Percentiles rank a stretch among this genome's conserved stretches.
Evolutionary conservation across 2,888 invertebrate genomes (phyloP).

Genomic region (Synergus gifuensis): DNA sequence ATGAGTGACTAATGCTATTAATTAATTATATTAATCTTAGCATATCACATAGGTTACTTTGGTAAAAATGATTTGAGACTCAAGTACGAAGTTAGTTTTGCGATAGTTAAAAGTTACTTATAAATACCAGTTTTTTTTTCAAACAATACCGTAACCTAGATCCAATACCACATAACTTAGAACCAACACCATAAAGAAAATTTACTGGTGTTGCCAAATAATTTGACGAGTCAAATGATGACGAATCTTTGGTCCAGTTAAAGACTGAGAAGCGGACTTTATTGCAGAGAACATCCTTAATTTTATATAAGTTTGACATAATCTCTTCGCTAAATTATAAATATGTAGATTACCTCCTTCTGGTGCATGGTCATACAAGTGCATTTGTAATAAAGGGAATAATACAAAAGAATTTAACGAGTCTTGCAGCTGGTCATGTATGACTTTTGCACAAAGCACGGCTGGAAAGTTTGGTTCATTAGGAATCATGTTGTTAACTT

Average conservation of each 20-base stretch:
- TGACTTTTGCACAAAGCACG: slow-evolving; percentile 42
- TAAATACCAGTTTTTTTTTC: too few relatives aligned
- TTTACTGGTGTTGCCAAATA: slow-evolving; percentile 40
- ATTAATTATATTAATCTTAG: too few relatives aligned
- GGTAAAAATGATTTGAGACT: too few relatives aligned
- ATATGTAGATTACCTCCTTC: slow-evolving; percentile 31
- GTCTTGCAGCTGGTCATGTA: slow-evolving; percentile 37
- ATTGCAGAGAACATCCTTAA: slow-evolving; percentile 28
- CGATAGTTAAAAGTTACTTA: too few relatives aligned
- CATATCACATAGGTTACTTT: too few relatives aligned
- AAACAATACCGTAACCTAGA: too few relatives aligned
- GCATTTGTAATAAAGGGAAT: slow-evolving; percentile 43
- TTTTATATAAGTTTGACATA: slow-evolving; percentile 38
- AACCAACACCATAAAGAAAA: not conserved
- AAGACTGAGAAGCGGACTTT: not conserved
- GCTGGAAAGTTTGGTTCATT: slow-evolving; percentile 39
- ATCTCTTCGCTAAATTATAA: slow-evolving; percentile 15
- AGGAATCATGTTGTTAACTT: slow-evolving; percentile 25
- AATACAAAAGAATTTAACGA: not conserved
- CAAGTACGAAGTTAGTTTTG: too few relatives aligned
- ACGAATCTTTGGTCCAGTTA: slow-evolving; percentile 13
- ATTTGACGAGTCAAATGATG: slow-evolving; percentile 38
- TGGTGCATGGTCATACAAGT: slow-evolving; percentile 34
- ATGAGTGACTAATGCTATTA: too few relatives aligned
- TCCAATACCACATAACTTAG: too few relatives aligned